Evolutionary conservation across 2,113 vertebrate genomes (phyloP).

Genomic region (Clinocottus analis): DNA sequence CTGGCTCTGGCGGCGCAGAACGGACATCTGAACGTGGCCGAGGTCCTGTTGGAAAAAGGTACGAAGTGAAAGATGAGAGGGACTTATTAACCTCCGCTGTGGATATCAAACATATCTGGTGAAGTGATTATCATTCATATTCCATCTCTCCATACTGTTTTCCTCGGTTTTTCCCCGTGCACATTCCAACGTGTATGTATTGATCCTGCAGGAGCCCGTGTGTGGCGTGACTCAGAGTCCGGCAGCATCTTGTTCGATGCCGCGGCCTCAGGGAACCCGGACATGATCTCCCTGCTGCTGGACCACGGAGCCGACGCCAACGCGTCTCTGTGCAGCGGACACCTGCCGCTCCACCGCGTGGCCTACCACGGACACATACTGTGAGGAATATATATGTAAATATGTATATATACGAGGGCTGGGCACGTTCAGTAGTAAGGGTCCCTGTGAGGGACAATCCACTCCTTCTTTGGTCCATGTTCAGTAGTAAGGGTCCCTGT

Average conservation of each 20-base stretch:
- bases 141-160: too few relatives aligned
- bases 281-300: conserved; percentile 88
- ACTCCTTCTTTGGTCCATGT: too few relatives aligned
- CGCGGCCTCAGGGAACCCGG: conserved; percentile 91
- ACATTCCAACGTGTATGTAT: conserved; percentile 4
- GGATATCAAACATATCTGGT: not conserved
- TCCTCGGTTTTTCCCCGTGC: too few relatives aligned
- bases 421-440: too few relatives aligned
- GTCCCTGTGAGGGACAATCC: too few relatives aligned
- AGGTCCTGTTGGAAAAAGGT: conserved; percentile 91
- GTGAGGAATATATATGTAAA: conserved; percentile 80
- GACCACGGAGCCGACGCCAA: conserved; percentile 94
- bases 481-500: too few relatives aligned
- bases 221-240: conserved; percentile 87
- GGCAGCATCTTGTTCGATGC: conserved; percentile 93
- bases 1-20: conserved; percentile 92
- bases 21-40: conserved; percentile 89
- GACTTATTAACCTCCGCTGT: not conserved
- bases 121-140: too few relatives aligned
- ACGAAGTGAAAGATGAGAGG: not conserved
- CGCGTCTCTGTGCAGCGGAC: conserved; percentile 88
- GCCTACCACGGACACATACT: conserved; percentile 93
- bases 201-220: conserved; percentile 85
- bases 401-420: too few relatives aligned
- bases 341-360: conserved; percentile 94